phyloP scores from a whole-genome alignment of 2,888 invertebrate species.

The Anoplius nigerrimus region DNA sequence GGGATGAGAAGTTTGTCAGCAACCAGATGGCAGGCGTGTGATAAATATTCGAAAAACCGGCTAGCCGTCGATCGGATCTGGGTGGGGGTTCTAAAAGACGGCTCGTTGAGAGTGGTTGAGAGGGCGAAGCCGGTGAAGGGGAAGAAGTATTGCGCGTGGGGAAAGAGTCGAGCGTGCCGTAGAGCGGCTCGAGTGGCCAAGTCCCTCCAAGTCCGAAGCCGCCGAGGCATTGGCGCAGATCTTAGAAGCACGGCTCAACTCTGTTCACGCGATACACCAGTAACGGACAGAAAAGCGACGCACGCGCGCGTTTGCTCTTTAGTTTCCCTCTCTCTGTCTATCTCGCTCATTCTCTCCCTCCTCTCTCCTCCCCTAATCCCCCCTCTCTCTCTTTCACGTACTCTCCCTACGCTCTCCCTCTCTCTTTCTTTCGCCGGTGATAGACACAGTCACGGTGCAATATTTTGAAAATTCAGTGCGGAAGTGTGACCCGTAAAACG shows the following conservation, averaged over 20 bases:
- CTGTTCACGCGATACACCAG: slow-evolving; percentile 27
- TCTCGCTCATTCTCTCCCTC: neutral
- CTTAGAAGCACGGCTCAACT: slow-evolving; percentile 37
- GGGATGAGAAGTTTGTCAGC: no score
- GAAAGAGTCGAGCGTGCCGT: slow-evolving; percentile 16
- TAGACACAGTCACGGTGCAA: neutral
- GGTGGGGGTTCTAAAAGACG: neutral
- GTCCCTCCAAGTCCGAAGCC: slow-evolving; percentile 37
- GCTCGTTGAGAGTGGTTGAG: no score
- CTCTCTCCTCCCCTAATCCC: no score
- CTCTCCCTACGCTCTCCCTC: neutral
- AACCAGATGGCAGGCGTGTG: no score
- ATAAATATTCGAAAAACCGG: no score
- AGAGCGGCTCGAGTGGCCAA: slow-evolving; percentile 22
- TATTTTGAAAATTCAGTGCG: slow-evolving; percentile 10
- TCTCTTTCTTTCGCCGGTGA: neutral
- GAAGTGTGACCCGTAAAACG: neutral
- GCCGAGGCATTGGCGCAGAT: slow-evolving; percentile 41
- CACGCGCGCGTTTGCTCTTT: slow-evolving; percentile 15
- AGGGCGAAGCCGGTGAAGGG: slow-evolving; percentile 1
- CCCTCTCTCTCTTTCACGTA: neutral
- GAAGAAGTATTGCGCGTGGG: slow-evolving; percentile 1
- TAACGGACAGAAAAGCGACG: slow-evolving; percentile 17
- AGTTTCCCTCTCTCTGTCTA: neutral
- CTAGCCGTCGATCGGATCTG: no score